Percentiles rank a stretch among this genome's conserved stretches.
Conservation (phyloP, 2,888 invertebrate genomes). For the Cecidostiba fungosa region DNA sequence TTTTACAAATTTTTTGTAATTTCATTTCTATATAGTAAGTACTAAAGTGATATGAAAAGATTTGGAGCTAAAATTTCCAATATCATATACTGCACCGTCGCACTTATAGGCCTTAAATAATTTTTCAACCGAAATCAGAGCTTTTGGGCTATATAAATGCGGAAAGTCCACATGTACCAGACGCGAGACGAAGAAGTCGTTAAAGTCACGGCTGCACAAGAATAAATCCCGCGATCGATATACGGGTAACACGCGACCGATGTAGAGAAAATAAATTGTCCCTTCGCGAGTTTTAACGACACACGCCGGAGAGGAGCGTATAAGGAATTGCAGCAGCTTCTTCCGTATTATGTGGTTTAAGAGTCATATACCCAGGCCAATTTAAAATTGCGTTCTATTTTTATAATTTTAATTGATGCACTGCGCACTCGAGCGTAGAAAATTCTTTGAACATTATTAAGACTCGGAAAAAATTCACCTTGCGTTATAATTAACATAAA, state of each 20-base stretch:
- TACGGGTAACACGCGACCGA: constrained; percentile 40
- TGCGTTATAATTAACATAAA: too few relatives aligned
- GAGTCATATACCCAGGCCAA: constrained; percentile 9
- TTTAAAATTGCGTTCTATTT: background rate
- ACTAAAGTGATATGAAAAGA: too few relatives aligned
- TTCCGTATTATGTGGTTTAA: background rate
- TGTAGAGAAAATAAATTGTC: constrained; percentile 52
- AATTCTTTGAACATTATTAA: background rate
- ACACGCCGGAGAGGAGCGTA: background rate
- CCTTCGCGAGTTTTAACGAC: constrained; percentile 38
- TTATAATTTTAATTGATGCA: background rate
- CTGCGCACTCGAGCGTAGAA: background rate
- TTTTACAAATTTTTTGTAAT: too few relatives aligned
- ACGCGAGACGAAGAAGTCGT: constrained; percentile 24
- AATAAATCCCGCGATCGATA: constrained; percentile 57
- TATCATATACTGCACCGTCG: too few relatives aligned
- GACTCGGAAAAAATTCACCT: background rate
- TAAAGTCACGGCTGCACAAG: constrained; percentile 51
- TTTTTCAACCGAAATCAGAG: background rate
- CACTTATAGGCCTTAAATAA: background rate
- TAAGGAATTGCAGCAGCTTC: constrained; percentile 32
- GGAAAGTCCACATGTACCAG: constrained; percentile 24
- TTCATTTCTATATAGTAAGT: too few relatives aligned
- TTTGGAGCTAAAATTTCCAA: too few relatives aligned
- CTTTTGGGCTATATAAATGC: constrained; percentile 26